These are phyloP conservation scores for Rambutsinella grinnellia DNA, from an alignment of 2,888 invertebrate species.

Conservation along the genomic window DNA sequence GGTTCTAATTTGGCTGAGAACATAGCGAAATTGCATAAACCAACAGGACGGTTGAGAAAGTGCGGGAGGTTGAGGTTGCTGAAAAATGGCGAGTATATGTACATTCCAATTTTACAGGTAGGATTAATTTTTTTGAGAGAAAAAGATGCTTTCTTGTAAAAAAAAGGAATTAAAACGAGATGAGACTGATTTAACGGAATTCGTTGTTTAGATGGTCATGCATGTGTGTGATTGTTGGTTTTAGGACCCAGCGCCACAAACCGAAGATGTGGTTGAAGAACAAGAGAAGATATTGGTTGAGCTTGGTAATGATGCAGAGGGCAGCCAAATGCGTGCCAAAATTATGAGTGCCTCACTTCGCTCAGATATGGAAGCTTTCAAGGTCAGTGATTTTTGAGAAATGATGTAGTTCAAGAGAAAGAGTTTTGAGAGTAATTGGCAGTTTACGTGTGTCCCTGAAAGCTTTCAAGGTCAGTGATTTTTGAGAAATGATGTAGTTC, in stretches of 20 bases:
- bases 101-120: conserved; percentile 82
- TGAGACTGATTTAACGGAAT: background rate
- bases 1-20: conserved; percentile 2
- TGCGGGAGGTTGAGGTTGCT: conserved; percentile 79
- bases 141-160: background rate
- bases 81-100: conserved; percentile 79
- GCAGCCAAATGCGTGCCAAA: conserved; percentile 86
- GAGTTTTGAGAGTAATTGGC: too few relatives aligned
- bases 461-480: conserved; percentile 86
- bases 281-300: conserved; percentile 91
- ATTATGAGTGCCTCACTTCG: conserved; percentile 96
- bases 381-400: conserved; percentile 75
- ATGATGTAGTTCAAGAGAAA: too few relatives aligned
- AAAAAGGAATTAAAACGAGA: background rate
- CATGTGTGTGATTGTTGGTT: conserved; percentile 23
- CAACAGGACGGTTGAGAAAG: conserved; percentile 80
- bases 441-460: too few relatives aligned
- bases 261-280: conserved; percentile 95
- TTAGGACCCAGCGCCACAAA: conserved; percentile 95
- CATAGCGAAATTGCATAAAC: conserved; percentile 74
- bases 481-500: too few relatives aligned
- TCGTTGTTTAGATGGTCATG: background rate
- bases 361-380: conserved; percentile 99
- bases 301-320: conserved; percentile 86
- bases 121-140: background rate